Evolutionary conservation across 2,888 invertebrate species (phyloP), one percentile per base, ranked within the genome.

Genomic region (Acanthosepion esculentum): DNA sequence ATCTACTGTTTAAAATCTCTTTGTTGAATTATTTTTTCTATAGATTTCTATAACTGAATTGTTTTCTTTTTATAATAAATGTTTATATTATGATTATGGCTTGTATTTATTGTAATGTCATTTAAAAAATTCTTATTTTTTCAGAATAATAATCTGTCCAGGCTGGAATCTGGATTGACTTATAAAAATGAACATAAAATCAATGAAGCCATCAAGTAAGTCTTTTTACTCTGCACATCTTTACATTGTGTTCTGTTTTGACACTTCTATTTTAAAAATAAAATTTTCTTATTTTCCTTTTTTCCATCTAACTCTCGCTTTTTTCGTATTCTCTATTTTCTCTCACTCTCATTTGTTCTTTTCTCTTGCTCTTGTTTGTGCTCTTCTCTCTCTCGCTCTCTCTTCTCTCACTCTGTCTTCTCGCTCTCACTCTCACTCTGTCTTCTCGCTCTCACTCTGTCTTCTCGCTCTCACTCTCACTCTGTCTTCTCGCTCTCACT

Each of bases 101-200:
- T n/a, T 33, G 15, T 4, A 78, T n/a, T 33, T 78, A 33, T 41
- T 41, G 41, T 23, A 20, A 5, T 59, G 59, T 59, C 5, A 59
- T 59, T 18, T 26, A 41, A 41, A 41, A 41, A 41, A 94, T 91
- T 91, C 95, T 95, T 94, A 29, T 94, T 23, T 93, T 96, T 95
- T 50, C 95, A 97, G 97, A 97, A 96, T 95, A 96, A 95, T 48
- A 95, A 95, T 33, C 95, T 97, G 92, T 96, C 96, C 8, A 96
- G 96, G 48, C 95, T 97, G 48, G 96, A 97, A 95, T 96, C 96
- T 0, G 96, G 96, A 53, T 95, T 97, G 33, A 96, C 96, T 78
- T 97, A 97, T 95, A 97, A 96, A 94, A 97, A 95, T 94, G 97
- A 97, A 94, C 96, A 96, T 33, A 96, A 96, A 95, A 97, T 97